phyloP scores from a whole-genome alignment of 2,888 invertebrate genomes.

The Chloroclysta siterata region DNA sequence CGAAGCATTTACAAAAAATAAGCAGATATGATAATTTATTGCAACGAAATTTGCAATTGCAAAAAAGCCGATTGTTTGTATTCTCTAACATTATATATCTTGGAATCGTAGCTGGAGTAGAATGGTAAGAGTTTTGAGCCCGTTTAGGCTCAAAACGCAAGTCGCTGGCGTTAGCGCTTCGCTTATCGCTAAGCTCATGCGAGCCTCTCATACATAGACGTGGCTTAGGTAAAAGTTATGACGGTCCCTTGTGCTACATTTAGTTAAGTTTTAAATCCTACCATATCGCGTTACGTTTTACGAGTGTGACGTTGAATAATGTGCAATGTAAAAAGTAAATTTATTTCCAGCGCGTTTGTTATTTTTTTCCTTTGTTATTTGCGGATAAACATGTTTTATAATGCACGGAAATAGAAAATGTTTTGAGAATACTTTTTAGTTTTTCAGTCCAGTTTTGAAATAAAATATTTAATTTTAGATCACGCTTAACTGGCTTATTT shows the following conservation, averaged over 20 bases:
- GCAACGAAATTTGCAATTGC: too few species aligned
- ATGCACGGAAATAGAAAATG: conserved; percentile 8
- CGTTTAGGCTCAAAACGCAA: too few species aligned
- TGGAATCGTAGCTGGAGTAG: too few species aligned
- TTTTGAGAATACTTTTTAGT: background rate
- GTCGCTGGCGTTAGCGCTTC: background rate
- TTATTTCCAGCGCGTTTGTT: conserved; percentile 24
- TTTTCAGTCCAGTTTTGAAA: background rate
- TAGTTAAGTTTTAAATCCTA: conserved; percentile 41
- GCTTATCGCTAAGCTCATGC: conserved; percentile 24
- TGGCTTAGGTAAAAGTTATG: conserved; percentile 26
- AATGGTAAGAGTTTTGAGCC: too few species aligned
- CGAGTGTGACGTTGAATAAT: conserved; percentile 42
- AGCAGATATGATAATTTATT: too few species aligned
- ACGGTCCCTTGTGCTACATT: conserved; percentile 35
- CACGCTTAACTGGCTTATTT: too few species aligned
- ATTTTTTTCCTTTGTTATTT: conserved; percentile 21
- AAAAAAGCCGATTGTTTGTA: too few species aligned
- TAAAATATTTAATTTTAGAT: too few species aligned
- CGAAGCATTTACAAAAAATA: too few species aligned
- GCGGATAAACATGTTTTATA: conserved; percentile 3
- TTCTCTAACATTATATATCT: too few species aligned
- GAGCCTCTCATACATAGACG: background rate
- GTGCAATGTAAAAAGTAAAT: conserved; percentile 34
- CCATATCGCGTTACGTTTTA: conserved; percentile 39